phyloP scores from a whole-genome alignment of 2,888 invertebrate genomes.

The Hypsopygia costalis region DNA sequence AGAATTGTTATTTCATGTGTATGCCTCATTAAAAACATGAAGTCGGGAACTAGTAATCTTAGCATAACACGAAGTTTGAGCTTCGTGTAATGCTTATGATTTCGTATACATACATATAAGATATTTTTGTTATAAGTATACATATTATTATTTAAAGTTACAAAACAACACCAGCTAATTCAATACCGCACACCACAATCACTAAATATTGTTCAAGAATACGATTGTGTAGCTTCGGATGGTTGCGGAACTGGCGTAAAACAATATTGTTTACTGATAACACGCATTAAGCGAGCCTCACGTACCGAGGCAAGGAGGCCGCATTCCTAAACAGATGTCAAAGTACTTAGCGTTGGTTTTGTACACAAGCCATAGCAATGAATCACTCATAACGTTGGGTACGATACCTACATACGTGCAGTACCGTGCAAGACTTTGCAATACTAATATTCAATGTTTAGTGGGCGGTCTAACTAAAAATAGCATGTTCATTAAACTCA shows the following conservation, averaged over 20 bases:
- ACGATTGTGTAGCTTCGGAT: constrained; percentile 7
- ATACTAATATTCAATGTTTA: neutral
- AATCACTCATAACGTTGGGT: constrained; percentile 20
- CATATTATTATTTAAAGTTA: no score
- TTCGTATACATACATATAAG: no score
- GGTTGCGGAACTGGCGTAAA: constrained; percentile 17
- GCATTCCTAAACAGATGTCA: constrained; percentile 69
- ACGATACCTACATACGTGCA: constrained; percentile 4
- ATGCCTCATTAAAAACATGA: no score
- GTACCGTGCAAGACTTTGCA: neutral
- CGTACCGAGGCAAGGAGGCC: constrained; percentile 54
- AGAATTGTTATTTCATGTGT: no score
- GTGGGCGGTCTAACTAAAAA: neutral
- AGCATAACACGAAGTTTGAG: no score
- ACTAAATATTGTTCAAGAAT: neutral
- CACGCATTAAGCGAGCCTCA: constrained; percentile 39
- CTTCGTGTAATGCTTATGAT: no score
- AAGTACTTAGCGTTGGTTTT: constrained; percentile 50
- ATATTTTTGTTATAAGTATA: no score
- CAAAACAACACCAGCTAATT: no score
- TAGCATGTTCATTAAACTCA: neutral
- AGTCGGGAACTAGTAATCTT: no score
- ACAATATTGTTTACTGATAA: constrained; percentile 55
- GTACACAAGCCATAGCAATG: constrained; percentile 24
- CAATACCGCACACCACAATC: neutral